Percentiles rank a stretch among this genome's conserved stretches.
Evolutionary conservation across 1,140 invertebrate genomes (phyloP).

Genomic region (Ruditapes philippinarum): DNA sequence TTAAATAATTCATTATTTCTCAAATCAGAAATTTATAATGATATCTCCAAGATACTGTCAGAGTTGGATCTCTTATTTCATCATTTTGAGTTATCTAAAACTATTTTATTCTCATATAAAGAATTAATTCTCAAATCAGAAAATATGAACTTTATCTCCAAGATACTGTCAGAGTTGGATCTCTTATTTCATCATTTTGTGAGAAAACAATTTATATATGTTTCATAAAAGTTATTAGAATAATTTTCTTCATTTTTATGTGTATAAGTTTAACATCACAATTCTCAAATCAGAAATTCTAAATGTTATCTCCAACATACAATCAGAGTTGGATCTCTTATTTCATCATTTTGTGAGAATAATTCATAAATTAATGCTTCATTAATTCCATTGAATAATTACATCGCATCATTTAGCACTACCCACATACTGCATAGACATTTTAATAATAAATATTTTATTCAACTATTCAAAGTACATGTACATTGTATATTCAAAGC

Average conservation of each 20-base stretch:
- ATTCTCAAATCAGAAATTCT: too few species aligned
- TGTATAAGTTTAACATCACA: too few species aligned
- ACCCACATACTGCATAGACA: too few species aligned
- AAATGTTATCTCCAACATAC: background rate
- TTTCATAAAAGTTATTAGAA: background rate
- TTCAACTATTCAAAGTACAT: too few species aligned
- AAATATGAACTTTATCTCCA: background rate
- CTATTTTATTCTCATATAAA: background rate
- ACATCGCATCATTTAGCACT: too few species aligned
- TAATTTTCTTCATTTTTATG: too few species aligned
- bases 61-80: constrained; percentile 37
- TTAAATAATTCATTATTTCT: background rate
- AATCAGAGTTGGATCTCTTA: constrained; percentile 2
- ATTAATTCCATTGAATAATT: too few species aligned
- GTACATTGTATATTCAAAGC: too few species aligned
- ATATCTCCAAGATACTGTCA: background rate
- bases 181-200: constrained; percentile 1
- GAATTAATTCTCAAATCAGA: background rate
- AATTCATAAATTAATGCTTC: too few species aligned
- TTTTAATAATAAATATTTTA: too few species aligned
- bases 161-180: background rate
- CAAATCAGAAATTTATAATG: constrained; percentile 12
- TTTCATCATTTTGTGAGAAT: background rate
- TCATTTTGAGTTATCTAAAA: background rate
- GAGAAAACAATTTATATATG: background rate